A percentile compares a stretch with the other conserved stretches of the same genome.
These are phyloP conservation scores for Limnephilus marmoratus DNA, from an alignment of 2,888 invertebrate species.

Conservation along the genomic window DNA sequence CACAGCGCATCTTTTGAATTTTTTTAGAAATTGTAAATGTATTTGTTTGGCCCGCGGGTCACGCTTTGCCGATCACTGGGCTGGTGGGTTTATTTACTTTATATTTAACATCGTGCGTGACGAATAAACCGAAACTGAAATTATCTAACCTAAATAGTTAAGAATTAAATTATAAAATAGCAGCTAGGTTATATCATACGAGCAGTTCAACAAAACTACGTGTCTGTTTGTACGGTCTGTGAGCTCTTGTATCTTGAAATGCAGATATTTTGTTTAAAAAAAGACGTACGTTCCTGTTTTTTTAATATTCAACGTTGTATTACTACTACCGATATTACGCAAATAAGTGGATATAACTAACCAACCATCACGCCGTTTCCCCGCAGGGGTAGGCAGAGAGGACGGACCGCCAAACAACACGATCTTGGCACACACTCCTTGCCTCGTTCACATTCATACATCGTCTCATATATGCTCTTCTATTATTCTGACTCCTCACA, in stretches of 20 bases:
- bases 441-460: too few species aligned
- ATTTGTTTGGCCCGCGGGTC: background rate
- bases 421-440: too few species aligned
- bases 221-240: too few species aligned
- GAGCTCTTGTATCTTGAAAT: background rate
- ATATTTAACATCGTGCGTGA: background rate
- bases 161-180: background rate
- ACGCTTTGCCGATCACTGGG: background rate
- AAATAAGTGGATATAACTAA: too few species aligned
- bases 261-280: background rate
- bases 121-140: background rate
- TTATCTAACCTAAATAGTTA: background rate
- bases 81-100: background rate
- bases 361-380: too few species aligned
- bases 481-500: too few species aligned
- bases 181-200: background rate
- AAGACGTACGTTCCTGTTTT: background rate
- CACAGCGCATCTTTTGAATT: background rate
- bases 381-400: too few species aligned
- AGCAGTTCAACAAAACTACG: background rate
- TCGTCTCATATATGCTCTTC: too few species aligned
- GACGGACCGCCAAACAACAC: too few species aligned
- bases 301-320: background rate
- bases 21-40: background rate
- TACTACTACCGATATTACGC: too few species aligned